phyloP scores from a whole-genome alignment of 2,797 vertebrate species.

The Lophotriccus pileatus region DNA sequence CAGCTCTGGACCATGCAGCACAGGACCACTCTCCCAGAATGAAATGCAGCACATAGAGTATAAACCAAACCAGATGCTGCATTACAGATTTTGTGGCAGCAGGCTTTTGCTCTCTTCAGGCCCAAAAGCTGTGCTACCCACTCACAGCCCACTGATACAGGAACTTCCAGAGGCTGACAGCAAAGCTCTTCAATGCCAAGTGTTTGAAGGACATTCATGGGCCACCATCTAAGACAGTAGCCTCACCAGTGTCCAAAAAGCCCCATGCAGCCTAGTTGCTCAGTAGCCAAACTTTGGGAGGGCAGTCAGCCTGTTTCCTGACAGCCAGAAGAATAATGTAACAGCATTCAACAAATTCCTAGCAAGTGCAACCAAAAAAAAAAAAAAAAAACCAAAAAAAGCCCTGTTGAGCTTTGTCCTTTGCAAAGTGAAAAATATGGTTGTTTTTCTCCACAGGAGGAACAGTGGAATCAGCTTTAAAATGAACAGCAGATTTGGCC shows the following conservation, averaged over 20 bases:
- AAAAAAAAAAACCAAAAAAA: neutral
- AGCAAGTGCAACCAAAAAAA: neutral
- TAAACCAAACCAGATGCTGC: conserved; percentile 16
- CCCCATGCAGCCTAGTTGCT: conserved; percentile 5
- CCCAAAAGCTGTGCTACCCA: neutral
- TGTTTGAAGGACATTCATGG: neutral
- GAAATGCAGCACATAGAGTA: neutral
- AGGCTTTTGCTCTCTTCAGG: neutral
- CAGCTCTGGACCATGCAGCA: neutral
- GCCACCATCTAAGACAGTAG: conserved; percentile 55
- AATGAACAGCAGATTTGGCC: neutral
- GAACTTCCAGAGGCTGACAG: neutral
- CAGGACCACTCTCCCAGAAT: neutral
- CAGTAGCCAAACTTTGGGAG: conserved; percentile 40
- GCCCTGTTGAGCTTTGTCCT: conserved; percentile 23
- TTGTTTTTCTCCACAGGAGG: neutral
- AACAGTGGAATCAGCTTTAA: neutral
- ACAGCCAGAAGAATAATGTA: conserved; percentile 36
- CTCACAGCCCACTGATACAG: neutral
- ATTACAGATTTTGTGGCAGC: neutral
- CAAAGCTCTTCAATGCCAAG: neutral
- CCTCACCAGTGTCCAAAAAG: conserved; percentile 29
- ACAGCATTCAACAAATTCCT: conserved; percentile 1
- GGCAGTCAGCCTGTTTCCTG: conserved; percentile 16
- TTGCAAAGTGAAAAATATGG: conserved; percentile 47